A percentile compares a stretch with the other conserved stretches of the same genome.
Evolutionary conservation across 1,140 invertebrate species (phyloP).

Genomic region (Drosophila biarmipes): DNA sequence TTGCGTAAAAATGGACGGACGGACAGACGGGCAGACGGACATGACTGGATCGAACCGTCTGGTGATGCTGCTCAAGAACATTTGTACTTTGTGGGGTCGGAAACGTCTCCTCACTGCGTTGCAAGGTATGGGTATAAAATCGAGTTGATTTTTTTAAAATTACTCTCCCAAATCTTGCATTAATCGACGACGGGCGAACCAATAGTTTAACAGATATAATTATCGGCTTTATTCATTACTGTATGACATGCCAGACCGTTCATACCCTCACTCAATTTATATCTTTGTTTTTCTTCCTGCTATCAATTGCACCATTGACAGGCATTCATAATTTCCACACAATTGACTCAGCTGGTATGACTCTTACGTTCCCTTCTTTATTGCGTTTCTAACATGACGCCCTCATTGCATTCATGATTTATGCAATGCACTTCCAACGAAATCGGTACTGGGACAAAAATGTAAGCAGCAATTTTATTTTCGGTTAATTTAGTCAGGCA

Average conservation of each 20-base stretch:
- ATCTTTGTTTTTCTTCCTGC: neutral
- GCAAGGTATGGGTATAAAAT: too few relatives aligned
- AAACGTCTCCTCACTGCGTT: too few relatives aligned
- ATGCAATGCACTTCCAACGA: slow-evolving; percentile 24
- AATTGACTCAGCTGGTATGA: slow-evolving; percentile 8
- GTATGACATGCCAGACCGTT: neutral
- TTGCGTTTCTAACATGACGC: slow-evolving; percentile 1
- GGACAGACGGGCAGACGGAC: too few relatives aligned
- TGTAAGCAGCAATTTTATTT: slow-evolving; percentile 31
- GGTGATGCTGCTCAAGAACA: too few relatives aligned
- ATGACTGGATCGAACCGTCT: too few relatives aligned
- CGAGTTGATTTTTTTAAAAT: too few relatives aligned
- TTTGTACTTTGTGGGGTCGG: too few relatives aligned
- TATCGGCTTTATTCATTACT: too few relatives aligned
- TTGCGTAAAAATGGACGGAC: too few relatives aligned
- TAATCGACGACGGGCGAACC: too few relatives aligned
- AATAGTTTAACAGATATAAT: too few relatives aligned
- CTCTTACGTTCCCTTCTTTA: neutral
- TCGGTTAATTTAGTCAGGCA: slow-evolving; percentile 37
- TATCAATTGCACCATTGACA: neutral
- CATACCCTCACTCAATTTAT: neutral
- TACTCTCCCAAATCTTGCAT: too few relatives aligned
- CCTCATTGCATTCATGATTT: slow-evolving; percentile 19
- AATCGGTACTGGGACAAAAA: slow-evolving; percentile 3
- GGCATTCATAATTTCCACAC: slow-evolving; percentile 19